These are phyloP conservation scores for Helicoverpa armigera DNA, from an alignment of 1,140 invertebrate genomes.

Conservation along the genomic window DNA sequence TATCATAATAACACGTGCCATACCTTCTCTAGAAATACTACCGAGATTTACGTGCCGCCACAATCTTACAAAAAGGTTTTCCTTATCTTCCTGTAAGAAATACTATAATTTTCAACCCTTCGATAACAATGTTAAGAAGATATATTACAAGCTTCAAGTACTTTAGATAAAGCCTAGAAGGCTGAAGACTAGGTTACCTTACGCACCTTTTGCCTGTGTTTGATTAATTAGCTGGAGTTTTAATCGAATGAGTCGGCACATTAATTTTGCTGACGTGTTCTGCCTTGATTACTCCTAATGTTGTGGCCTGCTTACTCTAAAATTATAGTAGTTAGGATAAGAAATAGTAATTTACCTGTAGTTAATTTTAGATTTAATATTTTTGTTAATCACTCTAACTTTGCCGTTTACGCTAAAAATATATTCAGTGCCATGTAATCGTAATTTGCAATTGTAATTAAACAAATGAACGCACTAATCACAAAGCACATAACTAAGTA, in stretches of 20 bases:
- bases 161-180: not conserved
- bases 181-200: not conserved
- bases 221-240: constrained; percentile 26
- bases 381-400: no score
- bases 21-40: no score
- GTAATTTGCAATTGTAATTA: not conserved
- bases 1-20: no score
- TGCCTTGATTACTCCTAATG: not conserved
- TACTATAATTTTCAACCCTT: constrained; percentile 1
- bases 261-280: constrained; percentile 4
- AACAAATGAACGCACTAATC: not conserved
- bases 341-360: no score
- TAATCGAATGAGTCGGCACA: constrained; percentile 12
- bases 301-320: not conserved
- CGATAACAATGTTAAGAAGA: not conserved
- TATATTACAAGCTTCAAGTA: not conserved
- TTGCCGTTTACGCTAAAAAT: not conserved
- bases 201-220: not conserved
- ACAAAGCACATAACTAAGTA: not conserved
- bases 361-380: no score
- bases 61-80: no score
- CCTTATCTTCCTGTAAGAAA: not conserved
- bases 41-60: no score
- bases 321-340: no score
- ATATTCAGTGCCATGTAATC: not conserved